Base-by-base conservation (phyloP, 2,888 invertebrate species). In the Aphodius granarius region DNA sequence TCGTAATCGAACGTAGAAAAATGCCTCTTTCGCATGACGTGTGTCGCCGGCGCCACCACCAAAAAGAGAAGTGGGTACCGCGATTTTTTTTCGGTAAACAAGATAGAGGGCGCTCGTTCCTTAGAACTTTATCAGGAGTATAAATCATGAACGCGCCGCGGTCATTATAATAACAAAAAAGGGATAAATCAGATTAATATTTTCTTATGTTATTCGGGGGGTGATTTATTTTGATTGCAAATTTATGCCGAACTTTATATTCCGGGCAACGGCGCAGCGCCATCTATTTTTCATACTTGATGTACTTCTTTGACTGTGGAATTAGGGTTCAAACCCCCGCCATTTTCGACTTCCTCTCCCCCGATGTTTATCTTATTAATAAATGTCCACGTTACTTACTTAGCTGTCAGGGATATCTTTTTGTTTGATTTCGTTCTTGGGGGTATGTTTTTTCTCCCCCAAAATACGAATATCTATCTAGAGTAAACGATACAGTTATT, bases 111-210 rank as follows among this genome's bases (percentile, higher is more conserved):
- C 43, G 43, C 16, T 15, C 9, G 43, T 73, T 22, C 20, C 21
- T 21, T 13, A 63, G 73, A 20, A 76, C 71, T 43, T 76, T 73
- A 76, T 76, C 76, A 68, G 17, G 15, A 16, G 20, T 66, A 72
- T 75, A 75, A 76, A 73, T 71, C 76, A 71, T 70, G 43, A 6
- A 43, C 43, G 43, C 43, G 43, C 43, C 43, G 18, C 64, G 66
- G 65, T 76, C 76, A 76, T 76, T 76, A 73, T 76, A 76, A 73
- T 76, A 76, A 76, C 73, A 76, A 76, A 76, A 75, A 74, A 76
- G 71, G 71, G 73, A 72, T 71, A 73, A 76, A 76, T 76, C 76
- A 73, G 76, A 76, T 76, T 76, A 76, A 76, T 76, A 76, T 76
- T 76, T 76, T 76, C 73, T 75, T 75, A 75, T 75, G 72, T 73